phyloP scores from a whole-genome alignment of 2,888 invertebrate species.

The Pristionchus fissidentatus region DNA sequence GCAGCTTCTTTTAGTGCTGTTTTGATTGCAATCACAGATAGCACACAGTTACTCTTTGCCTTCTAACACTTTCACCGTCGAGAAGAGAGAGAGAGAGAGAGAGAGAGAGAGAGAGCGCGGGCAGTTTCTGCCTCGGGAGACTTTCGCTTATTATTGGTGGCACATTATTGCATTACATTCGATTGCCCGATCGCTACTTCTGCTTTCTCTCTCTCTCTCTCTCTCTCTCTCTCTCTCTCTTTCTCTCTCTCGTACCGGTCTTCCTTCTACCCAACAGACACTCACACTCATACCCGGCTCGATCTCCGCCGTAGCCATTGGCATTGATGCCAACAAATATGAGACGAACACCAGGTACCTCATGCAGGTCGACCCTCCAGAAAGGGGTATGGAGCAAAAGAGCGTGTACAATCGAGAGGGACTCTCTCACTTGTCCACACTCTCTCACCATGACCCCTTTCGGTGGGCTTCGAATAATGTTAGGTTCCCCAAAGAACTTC shows the following conservation, averaged over 20 bases:
- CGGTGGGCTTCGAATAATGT: too few relatives aligned
- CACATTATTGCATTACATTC: slow-evolving; percentile 24
- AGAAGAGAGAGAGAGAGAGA: too few relatives aligned
- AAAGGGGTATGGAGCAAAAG: neutral
- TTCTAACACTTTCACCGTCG: too few relatives aligned
- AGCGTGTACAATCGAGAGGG: neutral
- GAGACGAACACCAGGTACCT: too few relatives aligned
- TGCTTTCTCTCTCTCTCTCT: neutral
- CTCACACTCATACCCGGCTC: slow-evolving; percentile 4
- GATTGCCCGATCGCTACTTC: neutral
- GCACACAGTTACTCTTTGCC: too few relatives aligned
- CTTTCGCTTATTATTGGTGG: neutral
- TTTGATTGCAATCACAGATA: too few relatives aligned
- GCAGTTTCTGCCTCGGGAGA: neutral
- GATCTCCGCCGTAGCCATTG: slow-evolving; percentile 2
- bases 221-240: neutral
- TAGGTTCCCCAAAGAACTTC: too few relatives aligned
- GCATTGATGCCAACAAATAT: too few relatives aligned
- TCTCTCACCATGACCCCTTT: too few relatives aligned
- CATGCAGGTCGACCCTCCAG: neutral
- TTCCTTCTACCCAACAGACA: neutral
- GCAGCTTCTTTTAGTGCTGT: too few relatives aligned
- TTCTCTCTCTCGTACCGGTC: neutral
- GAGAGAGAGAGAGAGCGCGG: too few relatives aligned
- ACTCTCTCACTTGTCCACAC: neutral